Evolutionary conservation across 2,888 invertebrate genomes (phyloP).

Genomic region (Lapara coniferarum): DNA sequence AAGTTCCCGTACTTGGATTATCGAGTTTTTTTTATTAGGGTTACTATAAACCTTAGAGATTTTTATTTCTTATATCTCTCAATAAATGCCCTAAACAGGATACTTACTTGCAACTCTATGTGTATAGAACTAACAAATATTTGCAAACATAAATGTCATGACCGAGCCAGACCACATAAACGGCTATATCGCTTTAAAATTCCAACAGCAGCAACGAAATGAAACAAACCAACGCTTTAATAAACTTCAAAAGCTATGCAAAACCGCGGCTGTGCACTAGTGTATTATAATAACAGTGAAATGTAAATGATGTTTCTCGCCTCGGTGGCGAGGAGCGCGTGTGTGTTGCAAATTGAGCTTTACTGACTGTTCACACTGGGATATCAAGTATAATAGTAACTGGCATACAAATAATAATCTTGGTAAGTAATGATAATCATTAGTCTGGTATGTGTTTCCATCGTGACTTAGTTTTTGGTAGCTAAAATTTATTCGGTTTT

Average conservation of each 20-base stretch:
- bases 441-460: too few relatives aligned
- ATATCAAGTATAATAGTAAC: not conserved
- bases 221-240: slow-evolving; percentile 7
- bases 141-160: not conserved
- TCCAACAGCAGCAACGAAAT: not conserved
- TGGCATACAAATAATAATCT: not conserved
- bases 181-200: not conserved
- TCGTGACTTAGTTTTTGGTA: too few relatives aligned
- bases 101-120: not conserved
- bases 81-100: too few relatives aligned
- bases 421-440: too few relatives aligned
- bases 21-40: too few relatives aligned
- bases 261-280: slow-evolving; percentile 9
- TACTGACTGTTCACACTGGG: not conserved
- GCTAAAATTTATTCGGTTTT: too few relatives aligned
- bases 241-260: slow-evolving; percentile 26
- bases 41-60: too few relatives aligned
- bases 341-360: slow-evolving; percentile 23
- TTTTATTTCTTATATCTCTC: too few relatives aligned
- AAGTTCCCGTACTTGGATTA: not conserved
- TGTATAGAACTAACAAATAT: not conserved
- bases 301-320: slow-evolving; percentile 26
- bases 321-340: slow-evolving; percentile 16
- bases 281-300: slow-evolving; percentile 26
- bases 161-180: not conserved